Percentiles rank a stretch among this genome's conserved stretches.
Conservation (phyloP, 2,113 vertebrate species). For the Aptenodytes patagonicus region DNA sequence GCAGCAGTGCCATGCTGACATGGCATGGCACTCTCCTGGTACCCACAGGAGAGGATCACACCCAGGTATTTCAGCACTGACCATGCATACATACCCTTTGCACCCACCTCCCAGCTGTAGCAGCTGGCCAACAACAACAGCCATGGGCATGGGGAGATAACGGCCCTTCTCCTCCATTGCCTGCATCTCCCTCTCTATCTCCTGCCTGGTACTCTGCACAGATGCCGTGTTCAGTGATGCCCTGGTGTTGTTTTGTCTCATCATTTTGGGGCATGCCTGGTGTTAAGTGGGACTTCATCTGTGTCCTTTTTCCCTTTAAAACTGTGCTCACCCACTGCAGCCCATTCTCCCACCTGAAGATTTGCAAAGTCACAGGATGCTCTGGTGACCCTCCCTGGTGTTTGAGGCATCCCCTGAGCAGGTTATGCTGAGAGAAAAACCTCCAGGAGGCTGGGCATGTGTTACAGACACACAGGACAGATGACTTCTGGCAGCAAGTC, state of each 20-base stretch:
- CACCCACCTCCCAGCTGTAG: neutral
- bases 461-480: neutral
- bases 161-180: neutral
- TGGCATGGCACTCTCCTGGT: neutral
- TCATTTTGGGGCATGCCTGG: neutral
- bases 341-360: neutral
- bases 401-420: neutral
- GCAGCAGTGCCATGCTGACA: accelerated
- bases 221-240: neutral
- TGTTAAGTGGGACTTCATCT: neutral
- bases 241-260: neutral
- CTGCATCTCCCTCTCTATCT: neutral
- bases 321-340: accelerated
- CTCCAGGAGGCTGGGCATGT: neutral
- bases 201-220: neutral
- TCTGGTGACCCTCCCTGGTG: neutral
- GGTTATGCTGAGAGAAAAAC: neutral
- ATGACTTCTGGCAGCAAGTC: neutral
- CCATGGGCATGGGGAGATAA: neutral
- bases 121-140: neutral
- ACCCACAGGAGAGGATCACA: neutral
- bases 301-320: neutral
- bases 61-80: neutral
- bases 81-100: neutral
- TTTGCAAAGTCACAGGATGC: neutral